phyloP scores from a whole-genome alignment of 2,797 vertebrate genomes.

The Syngnathus rostellatus region DNA sequence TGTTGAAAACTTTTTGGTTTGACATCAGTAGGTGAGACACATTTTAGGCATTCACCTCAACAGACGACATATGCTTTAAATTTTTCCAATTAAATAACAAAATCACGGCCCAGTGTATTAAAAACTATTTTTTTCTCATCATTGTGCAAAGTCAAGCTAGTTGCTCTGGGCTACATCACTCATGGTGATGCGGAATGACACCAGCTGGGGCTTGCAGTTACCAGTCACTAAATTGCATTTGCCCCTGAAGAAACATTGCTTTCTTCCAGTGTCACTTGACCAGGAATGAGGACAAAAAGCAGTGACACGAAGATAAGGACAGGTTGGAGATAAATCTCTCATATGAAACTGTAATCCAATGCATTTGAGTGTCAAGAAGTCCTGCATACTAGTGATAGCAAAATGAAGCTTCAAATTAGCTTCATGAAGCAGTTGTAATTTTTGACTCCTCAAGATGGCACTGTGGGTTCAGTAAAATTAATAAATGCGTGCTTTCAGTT shows the following conservation, averaged over 20 bases:
- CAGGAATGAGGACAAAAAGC: not conserved
- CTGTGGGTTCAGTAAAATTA: no score
- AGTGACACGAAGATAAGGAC: not conserved
- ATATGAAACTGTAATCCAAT: not conserved
- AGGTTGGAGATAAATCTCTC: not conserved
- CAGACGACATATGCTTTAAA: not conserved
- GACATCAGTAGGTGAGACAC: not conserved
- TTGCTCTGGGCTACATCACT: conserved; percentile 18
- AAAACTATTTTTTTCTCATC: not conserved
- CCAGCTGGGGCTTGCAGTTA: not conserved
- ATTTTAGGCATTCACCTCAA: not conserved
- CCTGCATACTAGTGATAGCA: not conserved
- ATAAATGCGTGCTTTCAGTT: no score
- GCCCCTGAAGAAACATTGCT: not conserved
- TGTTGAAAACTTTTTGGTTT: not conserved
- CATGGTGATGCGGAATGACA: conserved; percentile 19
- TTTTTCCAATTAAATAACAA: conserved; percentile 1
- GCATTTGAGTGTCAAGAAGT: not conserved
- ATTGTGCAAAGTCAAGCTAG: conserved; percentile 8
- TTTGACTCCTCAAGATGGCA: no score
- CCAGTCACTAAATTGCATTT: conserved; percentile 2
- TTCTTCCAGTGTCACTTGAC: not conserved
- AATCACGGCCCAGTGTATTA: not conserved
- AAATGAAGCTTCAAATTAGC: no score
- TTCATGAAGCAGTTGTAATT: not conserved